These are phyloP conservation scores for Cyrtonyx montezumae DNA, from an alignment of 2,113 vertebrate genomes.

Conservation along the genomic window DNA sequence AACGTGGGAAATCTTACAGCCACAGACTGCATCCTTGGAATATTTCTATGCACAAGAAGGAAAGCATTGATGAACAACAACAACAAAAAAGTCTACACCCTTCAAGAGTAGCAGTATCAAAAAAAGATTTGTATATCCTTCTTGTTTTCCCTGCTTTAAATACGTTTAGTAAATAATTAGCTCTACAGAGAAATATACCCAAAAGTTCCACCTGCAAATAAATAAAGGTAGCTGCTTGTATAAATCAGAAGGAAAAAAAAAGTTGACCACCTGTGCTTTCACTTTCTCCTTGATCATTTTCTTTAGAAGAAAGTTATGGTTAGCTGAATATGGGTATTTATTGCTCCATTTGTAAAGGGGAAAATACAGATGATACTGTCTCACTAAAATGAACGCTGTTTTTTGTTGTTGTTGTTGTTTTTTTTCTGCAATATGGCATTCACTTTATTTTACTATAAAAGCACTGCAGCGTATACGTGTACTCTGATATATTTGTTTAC, in stretches of 20 bases:
- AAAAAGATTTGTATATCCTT: background rate
- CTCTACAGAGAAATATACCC: constrained; percentile 30
- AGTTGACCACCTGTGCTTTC: background rate
- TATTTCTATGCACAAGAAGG: background rate
- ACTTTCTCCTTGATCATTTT: background rate
- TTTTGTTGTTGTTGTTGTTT: no score
- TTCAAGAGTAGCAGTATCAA: background rate
- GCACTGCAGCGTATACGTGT: background rate
- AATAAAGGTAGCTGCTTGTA: background rate
- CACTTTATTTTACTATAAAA: background rate
- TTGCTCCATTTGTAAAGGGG: background rate
- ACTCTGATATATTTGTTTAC: background rate
- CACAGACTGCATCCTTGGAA: background rate
- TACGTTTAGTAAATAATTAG: background rate
- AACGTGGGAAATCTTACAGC: constrained; percentile 46
- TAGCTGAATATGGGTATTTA: background rate
- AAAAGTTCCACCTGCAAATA: background rate
- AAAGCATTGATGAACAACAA: background rate
- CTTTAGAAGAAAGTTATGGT: background rate
- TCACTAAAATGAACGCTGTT: background rate
- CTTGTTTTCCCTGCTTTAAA: constrained; percentile 31
- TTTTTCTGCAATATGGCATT: background rate
- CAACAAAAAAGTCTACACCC: background rate
- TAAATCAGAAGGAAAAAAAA: background rate
- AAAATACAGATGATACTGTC: background rate